Percentiles rank a stretch among this genome's conserved stretches.
These are phyloP conservation scores for Celastrina argiolus DNA, from an alignment of 2,888 invertebrate genomes.

Conservation along the genomic window DNA sequence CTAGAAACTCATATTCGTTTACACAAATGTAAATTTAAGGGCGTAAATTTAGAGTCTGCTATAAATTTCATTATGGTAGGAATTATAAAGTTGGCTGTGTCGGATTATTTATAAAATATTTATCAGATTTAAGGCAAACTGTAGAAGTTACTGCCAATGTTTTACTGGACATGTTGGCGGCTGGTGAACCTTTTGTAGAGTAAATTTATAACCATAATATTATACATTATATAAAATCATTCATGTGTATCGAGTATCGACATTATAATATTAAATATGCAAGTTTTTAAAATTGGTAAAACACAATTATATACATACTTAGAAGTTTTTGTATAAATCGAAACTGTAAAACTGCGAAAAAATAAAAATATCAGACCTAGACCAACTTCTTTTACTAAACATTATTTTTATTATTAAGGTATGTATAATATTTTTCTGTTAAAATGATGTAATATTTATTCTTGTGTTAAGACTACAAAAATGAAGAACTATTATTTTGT, in stretches of 20 bases:
- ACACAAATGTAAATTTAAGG: not conserved
- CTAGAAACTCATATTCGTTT: not conserved
- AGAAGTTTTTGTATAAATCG: constrained; percentile 62
- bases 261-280: constrained; percentile 12
- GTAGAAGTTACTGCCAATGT: not conserved
- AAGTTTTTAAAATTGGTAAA: constrained; percentile 19
- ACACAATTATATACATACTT: constrained; percentile 28
- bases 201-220: not conserved
- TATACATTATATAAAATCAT: constrained; percentile 19
- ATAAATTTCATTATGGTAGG: constrained; percentile 40
- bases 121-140: not conserved
- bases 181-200: not conserved
- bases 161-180: constrained; percentile 1
- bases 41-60: not conserved
- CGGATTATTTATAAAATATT: constrained; percentile 34
- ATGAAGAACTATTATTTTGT: too few relatives aligned
- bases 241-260: constrained; percentile 2
- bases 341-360: constrained; percentile 62
- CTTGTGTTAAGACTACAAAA: too few relatives aligned
- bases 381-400: constrained; percentile 29
- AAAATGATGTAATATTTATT: too few relatives aligned
- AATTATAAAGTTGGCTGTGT: constrained; percentile 66
- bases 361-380: constrained; percentile 59
- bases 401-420: constrained; percentile 9
- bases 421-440: too few relatives aligned